Percentiles rank a stretch among this genome's conserved stretches.
Conservation (phyloP, 2,888 invertebrate species). For the Melanchra persicariae region DNA sequence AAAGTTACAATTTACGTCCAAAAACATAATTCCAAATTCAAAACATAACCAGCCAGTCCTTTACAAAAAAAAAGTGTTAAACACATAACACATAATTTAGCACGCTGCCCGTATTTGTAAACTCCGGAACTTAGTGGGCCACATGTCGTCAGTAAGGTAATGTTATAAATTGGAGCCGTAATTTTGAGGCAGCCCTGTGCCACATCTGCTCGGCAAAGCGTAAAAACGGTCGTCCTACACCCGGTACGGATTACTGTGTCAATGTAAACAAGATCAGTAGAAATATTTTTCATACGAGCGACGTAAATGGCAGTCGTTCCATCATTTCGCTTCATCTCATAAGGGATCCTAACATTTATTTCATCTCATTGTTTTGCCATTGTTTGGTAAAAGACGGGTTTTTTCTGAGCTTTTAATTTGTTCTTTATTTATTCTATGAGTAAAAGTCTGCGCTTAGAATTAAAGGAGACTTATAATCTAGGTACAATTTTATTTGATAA, state of each 20-base stretch:
- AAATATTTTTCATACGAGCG: slow-evolving; percentile 84
- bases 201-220: slow-evolving; percentile 77
- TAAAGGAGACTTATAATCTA: not conserved
- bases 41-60: slow-evolving; percentile 27
- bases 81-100: slow-evolving; percentile 61
- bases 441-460: not conserved
- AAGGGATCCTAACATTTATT: slow-evolving; percentile 83
- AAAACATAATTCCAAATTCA: slow-evolving; percentile 36
- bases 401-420: not conserved
- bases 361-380: slow-evolving; percentile 82
- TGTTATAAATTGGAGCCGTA: slow-evolving; percentile 66
- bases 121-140: slow-evolving; percentile 63
- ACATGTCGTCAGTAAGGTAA: slow-evolving; percentile 62
- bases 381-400: slow-evolving; percentile 65
- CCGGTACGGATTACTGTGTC: slow-evolving; percentile 81
- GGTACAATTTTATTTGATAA: too few relatives aligned
- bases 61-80: slow-evolving; percentile 54
- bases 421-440: not conserved
- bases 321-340: slow-evolving; percentile 82
- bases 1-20: slow-evolving; percentile 6
- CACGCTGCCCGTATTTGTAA: slow-evolving; percentile 59
- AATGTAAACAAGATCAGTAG: slow-evolving; percentile 86
- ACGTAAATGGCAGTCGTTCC: slow-evolving; percentile 82
- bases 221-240: slow-evolving; percentile 75
- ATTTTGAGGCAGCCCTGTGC: slow-evolving; percentile 69